Percentiles rank a stretch among this genome's conserved stretches.
Evolutionary conservation across 2,888 invertebrate species (phyloP).

Genomic region (Daptonema setosum): DNA sequence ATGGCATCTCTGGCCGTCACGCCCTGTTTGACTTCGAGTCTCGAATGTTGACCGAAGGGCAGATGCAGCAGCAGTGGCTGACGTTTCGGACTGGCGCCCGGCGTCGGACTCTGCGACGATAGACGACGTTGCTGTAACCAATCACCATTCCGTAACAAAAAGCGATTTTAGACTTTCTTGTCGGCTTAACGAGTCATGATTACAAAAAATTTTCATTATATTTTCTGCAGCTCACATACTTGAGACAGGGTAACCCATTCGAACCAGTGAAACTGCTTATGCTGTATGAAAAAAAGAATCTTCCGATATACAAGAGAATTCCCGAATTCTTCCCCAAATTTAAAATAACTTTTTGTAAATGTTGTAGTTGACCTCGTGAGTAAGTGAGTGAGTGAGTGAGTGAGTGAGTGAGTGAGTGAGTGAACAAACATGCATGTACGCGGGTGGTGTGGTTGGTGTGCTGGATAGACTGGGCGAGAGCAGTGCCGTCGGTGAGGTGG

Average conservation of each 20-base stretch:
- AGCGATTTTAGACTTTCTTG: too few species aligned
- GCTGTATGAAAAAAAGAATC: background rate
- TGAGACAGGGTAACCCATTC: too few species aligned
- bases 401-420: background rate
- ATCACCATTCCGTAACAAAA: too few species aligned
- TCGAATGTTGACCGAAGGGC: slow-evolving; percentile 24
- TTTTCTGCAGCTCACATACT: too few species aligned
- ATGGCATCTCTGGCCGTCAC: background rate
- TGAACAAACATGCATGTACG: too few species aligned
- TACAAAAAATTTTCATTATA: too few species aligned
- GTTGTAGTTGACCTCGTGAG: too few species aligned
- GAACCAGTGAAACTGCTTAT: background rate
- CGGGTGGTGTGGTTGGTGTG: background rate
- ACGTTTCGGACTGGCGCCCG: background rate
- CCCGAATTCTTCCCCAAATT: too few species aligned
- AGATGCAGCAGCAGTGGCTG: slow-evolving; percentile 19
- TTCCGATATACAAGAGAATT: background rate
- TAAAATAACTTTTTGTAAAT: too few species aligned
- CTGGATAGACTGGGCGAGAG: background rate
- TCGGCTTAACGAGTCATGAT: too few species aligned
- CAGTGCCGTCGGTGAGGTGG: background rate
- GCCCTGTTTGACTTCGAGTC: slow-evolving; percentile 5
- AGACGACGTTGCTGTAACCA: background rate
- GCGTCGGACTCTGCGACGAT: background rate
- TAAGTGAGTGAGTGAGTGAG: background rate